Conservation (phyloP, 2,113 vertebrate species). For the Podocnemis expansa region DNA sequence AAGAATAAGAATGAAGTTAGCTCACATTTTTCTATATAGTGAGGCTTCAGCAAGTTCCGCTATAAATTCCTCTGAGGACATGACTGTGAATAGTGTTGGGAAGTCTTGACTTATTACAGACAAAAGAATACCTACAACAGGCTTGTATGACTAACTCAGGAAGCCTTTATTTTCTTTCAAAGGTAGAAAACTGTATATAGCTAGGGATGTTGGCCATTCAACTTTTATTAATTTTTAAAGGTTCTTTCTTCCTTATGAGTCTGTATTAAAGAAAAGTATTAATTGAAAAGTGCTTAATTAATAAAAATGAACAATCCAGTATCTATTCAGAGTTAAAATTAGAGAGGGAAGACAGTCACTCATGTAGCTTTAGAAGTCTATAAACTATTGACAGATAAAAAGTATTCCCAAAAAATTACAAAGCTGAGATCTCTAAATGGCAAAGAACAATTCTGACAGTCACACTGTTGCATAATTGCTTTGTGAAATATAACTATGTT, state of each 20-base stretch:
- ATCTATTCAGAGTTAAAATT: neutral
- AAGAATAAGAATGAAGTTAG: conserved; percentile 12
- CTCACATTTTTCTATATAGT: neutral
- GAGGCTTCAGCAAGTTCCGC: neutral
- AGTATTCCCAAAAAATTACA: neutral
- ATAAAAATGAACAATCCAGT: neutral
- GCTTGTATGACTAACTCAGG: neutral
- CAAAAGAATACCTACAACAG: neutral
- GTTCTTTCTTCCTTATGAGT: neutral
- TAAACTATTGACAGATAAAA: neutral
- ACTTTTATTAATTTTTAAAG: neutral
- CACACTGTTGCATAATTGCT: neutral
- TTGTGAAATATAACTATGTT: neutral
- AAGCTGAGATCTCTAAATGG: too few species aligned
- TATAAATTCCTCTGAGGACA: neutral
- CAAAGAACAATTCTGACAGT: neutral
- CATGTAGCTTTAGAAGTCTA: neutral
- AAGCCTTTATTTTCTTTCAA: neutral
- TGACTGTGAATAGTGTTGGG: neutral
- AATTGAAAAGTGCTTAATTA: neutral
- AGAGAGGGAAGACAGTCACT: neutral
- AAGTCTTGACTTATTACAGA: neutral
- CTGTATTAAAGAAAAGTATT: neutral
- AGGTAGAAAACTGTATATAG: neutral
- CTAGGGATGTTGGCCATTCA: neutral